These are phyloP conservation scores for Pristis pectinata DNA, from an alignment of 2,797 vertebrate genomes.

Conservation along the genomic window DNA sequence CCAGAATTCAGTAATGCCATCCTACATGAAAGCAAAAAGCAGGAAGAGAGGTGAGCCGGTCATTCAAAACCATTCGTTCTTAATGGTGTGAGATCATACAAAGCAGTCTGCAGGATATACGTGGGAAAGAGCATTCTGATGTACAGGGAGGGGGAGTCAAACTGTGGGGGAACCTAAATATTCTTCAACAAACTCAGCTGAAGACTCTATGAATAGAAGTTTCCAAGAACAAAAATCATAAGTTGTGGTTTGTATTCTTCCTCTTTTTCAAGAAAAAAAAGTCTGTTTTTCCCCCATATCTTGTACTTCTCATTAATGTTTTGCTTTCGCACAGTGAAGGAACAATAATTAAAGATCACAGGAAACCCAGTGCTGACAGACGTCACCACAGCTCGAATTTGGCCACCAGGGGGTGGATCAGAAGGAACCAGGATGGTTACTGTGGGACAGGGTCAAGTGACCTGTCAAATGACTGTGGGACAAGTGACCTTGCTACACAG, in stretches of 20 bases:
- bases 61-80: no score
- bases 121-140: background rate
- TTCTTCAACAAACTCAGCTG: background rate
- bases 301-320: background rate
- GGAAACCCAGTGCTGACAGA: no score
- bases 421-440: background rate
- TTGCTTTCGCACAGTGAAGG: background rate
- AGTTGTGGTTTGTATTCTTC: constrained; percentile 3
- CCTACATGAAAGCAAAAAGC: background rate
- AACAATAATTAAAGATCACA: background rate
- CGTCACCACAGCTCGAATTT: background rate
- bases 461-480: no score
- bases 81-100: background rate
- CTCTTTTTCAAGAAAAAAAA: background rate
- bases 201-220: background rate
- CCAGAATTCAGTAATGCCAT: background rate
- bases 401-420: no score
- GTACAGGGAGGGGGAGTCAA: background rate
- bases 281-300: no score
- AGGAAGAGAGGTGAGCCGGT: constrained; percentile 23
- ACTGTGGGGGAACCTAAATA: background rate
- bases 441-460: background rate
- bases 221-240: background rate
- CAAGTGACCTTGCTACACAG: background rate
- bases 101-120: background rate